Conservation (phyloP, 2,888 invertebrate species). For the Ennomos fuscantarius region DNA sequence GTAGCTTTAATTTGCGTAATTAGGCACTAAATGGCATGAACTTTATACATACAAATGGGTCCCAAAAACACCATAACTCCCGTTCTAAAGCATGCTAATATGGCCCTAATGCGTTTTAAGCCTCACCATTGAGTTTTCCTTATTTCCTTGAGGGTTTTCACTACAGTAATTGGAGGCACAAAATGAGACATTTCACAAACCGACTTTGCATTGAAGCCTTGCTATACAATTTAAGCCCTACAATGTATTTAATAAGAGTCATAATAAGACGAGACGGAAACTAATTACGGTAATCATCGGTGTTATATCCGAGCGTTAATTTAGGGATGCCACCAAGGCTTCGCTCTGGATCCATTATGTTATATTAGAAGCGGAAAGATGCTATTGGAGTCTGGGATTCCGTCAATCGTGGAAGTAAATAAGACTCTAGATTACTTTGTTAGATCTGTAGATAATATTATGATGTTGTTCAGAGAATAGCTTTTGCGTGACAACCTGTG, state of each 20-base stretch:
- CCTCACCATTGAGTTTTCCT: slow-evolving; percentile 22
- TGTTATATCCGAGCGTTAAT: slow-evolving; percentile 29
- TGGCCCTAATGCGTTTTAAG: slow-evolving; percentile 20
- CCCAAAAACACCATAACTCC: slow-evolving; percentile 9
- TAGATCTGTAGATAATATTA: slow-evolving; percentile 10
- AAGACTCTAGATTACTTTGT: slow-evolving; percentile 19
- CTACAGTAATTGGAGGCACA: slow-evolving; percentile 32
- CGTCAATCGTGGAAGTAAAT: slow-evolving; percentile 21
- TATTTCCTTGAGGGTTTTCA: slow-evolving; percentile 33
- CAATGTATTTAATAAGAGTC: not conserved
- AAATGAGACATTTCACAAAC: slow-evolving; percentile 28
- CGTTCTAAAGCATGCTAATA: slow-evolving; percentile 25
- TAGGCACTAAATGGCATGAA: not conserved
- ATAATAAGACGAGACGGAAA: slow-evolving; percentile 6
- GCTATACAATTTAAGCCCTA: slow-evolving; percentile 12
- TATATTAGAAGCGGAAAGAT: slow-evolving; percentile 24
- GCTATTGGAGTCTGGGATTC: slow-evolving; percentile 6
- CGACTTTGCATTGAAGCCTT: slow-evolving; percentile 12
- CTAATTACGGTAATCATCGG: slow-evolving; percentile 29
- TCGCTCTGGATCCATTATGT: slow-evolving; percentile 19
- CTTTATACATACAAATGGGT: slow-evolving; percentile 8
- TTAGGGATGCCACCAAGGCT: slow-evolving; percentile 26
- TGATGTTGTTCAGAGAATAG: no score
- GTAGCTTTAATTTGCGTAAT: no score
- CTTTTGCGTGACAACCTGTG: no score